Conservation (phyloP, 1,140 invertebrate species). For the Goniozus legneri region DNA sequence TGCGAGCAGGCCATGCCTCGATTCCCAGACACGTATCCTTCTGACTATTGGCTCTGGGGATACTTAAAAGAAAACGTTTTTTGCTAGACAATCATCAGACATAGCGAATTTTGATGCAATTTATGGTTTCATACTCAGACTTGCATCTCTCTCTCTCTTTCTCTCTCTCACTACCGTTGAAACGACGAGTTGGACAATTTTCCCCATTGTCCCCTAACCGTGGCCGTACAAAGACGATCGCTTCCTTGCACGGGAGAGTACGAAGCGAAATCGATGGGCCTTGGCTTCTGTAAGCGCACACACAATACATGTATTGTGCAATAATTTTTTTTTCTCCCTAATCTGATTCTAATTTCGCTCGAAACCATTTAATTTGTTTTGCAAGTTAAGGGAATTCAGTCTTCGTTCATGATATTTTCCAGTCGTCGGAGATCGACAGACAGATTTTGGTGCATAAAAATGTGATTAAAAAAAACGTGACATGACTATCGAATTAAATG, state of each 20-base stretch:
- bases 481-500: no score
- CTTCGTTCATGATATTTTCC: no score
- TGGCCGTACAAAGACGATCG: constrained; percentile 21
- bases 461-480: no score
- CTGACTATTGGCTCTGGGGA: constrained; percentile 45
- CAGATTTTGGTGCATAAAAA: no score
- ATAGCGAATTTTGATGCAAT: constrained; percentile 43
- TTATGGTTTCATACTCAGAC: constrained; percentile 25
- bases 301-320: constrained; percentile 8
- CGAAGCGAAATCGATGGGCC: not conserved
- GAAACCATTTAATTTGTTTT: no score
- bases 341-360: no score
- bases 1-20: constrained; percentile 47
- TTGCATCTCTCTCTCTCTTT: constrained; percentile 22
- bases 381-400: no score
- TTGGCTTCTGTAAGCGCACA: constrained; percentile 8
- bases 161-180: no score
- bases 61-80: constrained; percentile 47
- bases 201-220: constrained; percentile 22
- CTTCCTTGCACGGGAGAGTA: constrained; percentile 3
- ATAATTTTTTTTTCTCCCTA: not conserved
- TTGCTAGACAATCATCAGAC: constrained; percentile 46
- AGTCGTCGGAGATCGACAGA: no score
- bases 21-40: constrained; percentile 47
- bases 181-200: not conserved